Evolutionary conservation across 2,113 vertebrate species (phyloP).

Genomic region (Phylloscopus whistleri): DNA sequence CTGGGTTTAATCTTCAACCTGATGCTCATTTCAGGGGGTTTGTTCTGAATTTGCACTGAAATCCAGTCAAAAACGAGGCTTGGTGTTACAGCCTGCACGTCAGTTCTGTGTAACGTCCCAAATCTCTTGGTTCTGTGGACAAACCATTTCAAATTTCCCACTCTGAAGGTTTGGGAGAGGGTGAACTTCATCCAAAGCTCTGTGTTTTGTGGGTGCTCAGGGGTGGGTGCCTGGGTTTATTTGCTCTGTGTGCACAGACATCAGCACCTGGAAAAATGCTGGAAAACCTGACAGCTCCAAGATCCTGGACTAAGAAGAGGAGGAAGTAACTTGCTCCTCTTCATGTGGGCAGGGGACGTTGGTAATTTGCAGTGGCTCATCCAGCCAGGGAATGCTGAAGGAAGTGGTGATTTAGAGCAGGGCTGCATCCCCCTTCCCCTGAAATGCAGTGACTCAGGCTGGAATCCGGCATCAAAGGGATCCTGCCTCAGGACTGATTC

Average conservation of each 20-base stretch:
- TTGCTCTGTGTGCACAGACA: neutral
- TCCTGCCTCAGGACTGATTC: neutral
- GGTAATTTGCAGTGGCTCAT: neutral
- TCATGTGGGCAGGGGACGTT: neutral
- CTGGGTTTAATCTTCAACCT: neutral
- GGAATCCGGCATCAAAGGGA: neutral
- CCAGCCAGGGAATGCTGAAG: neutral
- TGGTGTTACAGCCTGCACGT: neutral
- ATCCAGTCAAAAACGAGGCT: neutral
- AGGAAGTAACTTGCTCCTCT: neutral
- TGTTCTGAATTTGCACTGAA: neutral
- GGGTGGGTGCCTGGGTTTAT: neutral
- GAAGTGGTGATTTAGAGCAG: neutral
- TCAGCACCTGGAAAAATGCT: neutral
- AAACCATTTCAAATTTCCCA: neutral
- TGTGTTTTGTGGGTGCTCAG: accelerated
- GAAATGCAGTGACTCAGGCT: neutral
- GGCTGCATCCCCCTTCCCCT: neutral
- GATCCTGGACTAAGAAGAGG: neutral
- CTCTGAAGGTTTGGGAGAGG: neutral
- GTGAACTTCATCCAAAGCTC: neutral
- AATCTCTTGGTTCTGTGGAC: neutral
- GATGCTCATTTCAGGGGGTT: neutral
- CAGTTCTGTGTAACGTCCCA: accelerated
- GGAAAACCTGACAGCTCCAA: neutral